Percentiles rank a stretch among this genome's conserved stretches.
Evolutionary conservation across 2,888 invertebrate species (phyloP).

Genomic region (Endomychus coccineus): DNA sequence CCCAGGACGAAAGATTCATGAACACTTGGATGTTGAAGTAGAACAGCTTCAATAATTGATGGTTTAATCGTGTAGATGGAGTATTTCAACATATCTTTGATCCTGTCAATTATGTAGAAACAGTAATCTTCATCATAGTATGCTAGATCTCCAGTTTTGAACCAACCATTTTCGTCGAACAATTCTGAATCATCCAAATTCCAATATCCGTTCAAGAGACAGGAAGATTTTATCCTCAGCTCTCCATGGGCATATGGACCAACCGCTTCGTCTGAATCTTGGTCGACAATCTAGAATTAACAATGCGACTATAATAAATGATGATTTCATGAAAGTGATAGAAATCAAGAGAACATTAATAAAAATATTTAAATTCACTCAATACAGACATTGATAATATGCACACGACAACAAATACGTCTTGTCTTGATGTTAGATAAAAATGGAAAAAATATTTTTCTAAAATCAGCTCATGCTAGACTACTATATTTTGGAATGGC

Average conservation of each 20-base stretch:
- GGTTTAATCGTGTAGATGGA: conserved; percentile 45
- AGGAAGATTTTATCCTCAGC: conserved; percentile 44
- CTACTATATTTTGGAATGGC: too few relatives aligned
- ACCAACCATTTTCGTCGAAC: conserved; percentile 44
- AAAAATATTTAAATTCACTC: too few relatives aligned
- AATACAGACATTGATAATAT: too few relatives aligned
- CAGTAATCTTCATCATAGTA: conserved; percentile 47
- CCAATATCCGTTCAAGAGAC: conserved; percentile 44
- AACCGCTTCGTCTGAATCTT: conserved; percentile 29
- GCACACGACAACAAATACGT: too few relatives aligned
- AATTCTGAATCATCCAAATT: conserved; percentile 43
- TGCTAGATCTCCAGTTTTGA: conserved; percentile 48
- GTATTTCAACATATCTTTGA: conserved; percentile 49
- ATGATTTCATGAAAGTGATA: too few relatives aligned
- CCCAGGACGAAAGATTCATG: conserved; percentile 31
- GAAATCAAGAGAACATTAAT: too few relatives aligned
- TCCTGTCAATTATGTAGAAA: conserved; percentile 46
- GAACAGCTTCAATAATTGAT: conserved; percentile 30
- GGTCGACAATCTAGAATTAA: conserved; percentile 30
- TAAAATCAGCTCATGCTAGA: too few relatives aligned
- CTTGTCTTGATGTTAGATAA: too few relatives aligned
- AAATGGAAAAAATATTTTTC: too few relatives aligned
- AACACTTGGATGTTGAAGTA: conserved; percentile 34
- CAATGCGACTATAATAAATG: too few relatives aligned
- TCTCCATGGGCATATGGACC: conserved; percentile 47